Evolutionary conservation across 2,888 invertebrate species (phyloP), one percentile per base, ranked within the genome.

Genomic region (Brachypterus glaber): DNA sequence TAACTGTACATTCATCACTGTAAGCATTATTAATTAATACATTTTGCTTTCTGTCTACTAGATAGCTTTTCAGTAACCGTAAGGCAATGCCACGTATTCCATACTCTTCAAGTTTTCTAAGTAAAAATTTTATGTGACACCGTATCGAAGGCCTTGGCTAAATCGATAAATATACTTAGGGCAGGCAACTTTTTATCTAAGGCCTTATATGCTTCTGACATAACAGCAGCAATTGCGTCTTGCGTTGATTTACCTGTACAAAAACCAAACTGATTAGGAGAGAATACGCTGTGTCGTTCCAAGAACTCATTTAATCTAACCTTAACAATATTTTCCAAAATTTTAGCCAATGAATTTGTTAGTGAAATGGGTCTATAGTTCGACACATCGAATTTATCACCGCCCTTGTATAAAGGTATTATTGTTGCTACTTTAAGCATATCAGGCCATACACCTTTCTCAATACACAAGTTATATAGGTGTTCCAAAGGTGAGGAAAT

Each of bases 351-450:
- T 11, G 14, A 27, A 11, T 26, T 33, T 11, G 39, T 17, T 8
- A 41, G 17, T 7, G 38, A 41, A 14, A 39, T 41, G 4, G 38
- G 41, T 30, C 33, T 26, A 18, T 37, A 41, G 30, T 41, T 39
- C 8, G 26, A 17, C 13, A 35, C 16, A 12, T 25, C 29, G 8
- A 15, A 24, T 12, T 17, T 35, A 17, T 39, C 25, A n/a, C 41
- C 41, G 8, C 17, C 12, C 26, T 41, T 33, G 17, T 41, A 17
- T 17, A 41, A 15, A 14, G 41, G 41, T 14, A 24, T 39, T 13
- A 41, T 34, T 16, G 34, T 18, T 11, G 41, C 38, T 14, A n/a
- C 25, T 35, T 35, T 39, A 11, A 41, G 18, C 16, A 17, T n/a
- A 17, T 32, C 29, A 33, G 41, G 37, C 17, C 30, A 40, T 13